Evolutionary conservation across 2,797 vertebrate species (phyloP), one percentile per base, ranked within the genome.

Genomic region (Loriculus beryllinus): DNA sequence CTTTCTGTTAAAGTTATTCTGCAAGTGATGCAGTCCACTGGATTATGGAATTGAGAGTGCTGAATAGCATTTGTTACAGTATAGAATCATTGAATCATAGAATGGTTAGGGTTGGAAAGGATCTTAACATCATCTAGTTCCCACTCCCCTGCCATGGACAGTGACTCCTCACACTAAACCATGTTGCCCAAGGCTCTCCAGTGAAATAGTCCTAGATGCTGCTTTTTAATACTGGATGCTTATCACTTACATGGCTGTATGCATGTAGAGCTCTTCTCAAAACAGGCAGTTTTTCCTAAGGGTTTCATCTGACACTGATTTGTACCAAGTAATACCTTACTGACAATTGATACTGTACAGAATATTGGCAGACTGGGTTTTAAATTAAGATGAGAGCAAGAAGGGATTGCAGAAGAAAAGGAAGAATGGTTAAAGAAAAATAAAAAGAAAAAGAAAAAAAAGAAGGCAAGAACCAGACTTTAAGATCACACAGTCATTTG

Each of bases 1-100:
- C 57, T 92, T 91, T 92, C 93, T 90, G 62, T 65, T 84, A 83
- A 70, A 92, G 64, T 92, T 91, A 91, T 69, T 96, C 85, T 93
- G 74, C 83, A 90, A 80, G 78, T 93, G 90, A 88, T 84, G 49
- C 80, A 86, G 70, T 78, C 80, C 62, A 92, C 62, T 62, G 57
- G 81, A 85, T 92, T 88, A 87, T 67, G 82, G 75, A 64, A 82
- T 67, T 88, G 81, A 74, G 74, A 64, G 29, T 68, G 10, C 28
- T 81, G 85, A 88, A 76, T 40, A 76, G 39, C 25, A 63, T 76
- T 72, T 93, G 51, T 86, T 86, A 39, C 31, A 78, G 57, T 35
- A 35, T 10, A 25, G 54, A 35, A 35, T 57, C 54, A 56, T 35
- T 56, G 54, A 56, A 33, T 16, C n/a, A 56, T 56, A 35, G 54